Base-by-base conservation (phyloP, 1,140 invertebrate genomes). In the Dendroctonus valens region DNA sequence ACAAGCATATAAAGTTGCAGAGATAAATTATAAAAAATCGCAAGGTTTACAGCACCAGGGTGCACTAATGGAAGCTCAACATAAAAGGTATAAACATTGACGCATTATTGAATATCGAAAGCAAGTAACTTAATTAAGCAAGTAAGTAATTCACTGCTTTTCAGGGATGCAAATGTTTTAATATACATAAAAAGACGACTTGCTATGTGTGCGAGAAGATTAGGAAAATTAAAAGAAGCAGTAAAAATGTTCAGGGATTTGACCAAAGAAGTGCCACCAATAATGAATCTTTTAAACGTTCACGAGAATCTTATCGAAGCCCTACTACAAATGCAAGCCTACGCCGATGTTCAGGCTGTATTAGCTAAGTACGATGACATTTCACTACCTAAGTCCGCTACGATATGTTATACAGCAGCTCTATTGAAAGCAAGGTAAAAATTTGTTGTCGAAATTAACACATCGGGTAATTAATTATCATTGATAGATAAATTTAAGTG, bases 301-400 rank as follows among this genome's bases (percentile, higher is more conserved):
- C 97, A 98, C 79, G 97, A 99, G 82, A 99, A 99, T 83, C 82
- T 99, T 48, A 94, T 99, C 75, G 97, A 99, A 83, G 92, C 90
- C 12, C 81, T 98, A 60, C 80, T 99, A 60, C 96, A 98, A 83
- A 91, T 96, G 86, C 94, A 97, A 79, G 92, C 93, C 0, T 99
- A 98, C 80, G 93, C 96, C 26, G 97, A 99, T 82, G 94, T 94
- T 40, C 80, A 98, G 81, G 94, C 95, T 48, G 92, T 99, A 42
- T 80, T 99, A 70, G 94, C 96, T 9, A 95, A 97, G 80, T 97
- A 97, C 80, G 97, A 98, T 81, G 97, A 98, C 79, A 95, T 96
- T 65, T 94, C 89, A 75, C 81, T 97, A 73, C 96, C 96, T 37
- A 97, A 97, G 79, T 97, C 95, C 61, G 96, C 96, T 8, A 91